A percentile compares a stretch with the other conserved stretches of the same genome.
phyloP scores from a whole-genome alignment of 2,888 invertebrate species.

The Unio delphinus region DNA sequence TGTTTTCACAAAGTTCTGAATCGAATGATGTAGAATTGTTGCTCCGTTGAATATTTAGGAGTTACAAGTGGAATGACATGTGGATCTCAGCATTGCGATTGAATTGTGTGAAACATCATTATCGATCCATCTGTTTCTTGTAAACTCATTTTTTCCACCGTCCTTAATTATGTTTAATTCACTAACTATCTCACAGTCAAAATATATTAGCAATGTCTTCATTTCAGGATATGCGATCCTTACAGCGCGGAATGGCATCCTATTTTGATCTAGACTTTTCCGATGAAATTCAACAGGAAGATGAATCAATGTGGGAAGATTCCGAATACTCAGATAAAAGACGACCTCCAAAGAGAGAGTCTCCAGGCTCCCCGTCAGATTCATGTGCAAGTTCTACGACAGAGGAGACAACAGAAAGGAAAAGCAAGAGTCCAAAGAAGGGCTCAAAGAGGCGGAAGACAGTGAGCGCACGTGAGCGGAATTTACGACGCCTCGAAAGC shows the following conservation, averaged over 20 bases:
- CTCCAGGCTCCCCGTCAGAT: slow-evolving; percentile 64
- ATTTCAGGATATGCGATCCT: slow-evolving; percentile 41
- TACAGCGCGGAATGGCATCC: slow-evolving; percentile 29
- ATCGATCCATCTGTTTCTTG: no score
- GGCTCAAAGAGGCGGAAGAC: slow-evolving; percentile 79
- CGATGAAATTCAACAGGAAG: slow-evolving; percentile 37
- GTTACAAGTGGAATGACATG: no score
- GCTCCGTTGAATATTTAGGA: no score
- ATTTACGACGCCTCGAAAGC: slow-evolving; percentile 88
- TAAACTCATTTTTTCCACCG: no score
- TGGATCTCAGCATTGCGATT: no score
- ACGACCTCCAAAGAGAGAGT: slow-evolving; percentile 47
- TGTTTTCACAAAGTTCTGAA: no score
- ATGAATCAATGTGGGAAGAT: slow-evolving; percentile 50
- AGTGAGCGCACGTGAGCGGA: slow-evolving; percentile 87
- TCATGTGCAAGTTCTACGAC: slow-evolving; percentile 62
- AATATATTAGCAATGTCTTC: neutral
- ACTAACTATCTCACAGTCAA: no score
- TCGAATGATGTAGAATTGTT: no score
- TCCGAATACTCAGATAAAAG: slow-evolving; percentile 38
- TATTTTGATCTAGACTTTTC: slow-evolving; percentile 41
- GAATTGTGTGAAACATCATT: no score
- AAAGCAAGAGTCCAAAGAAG: slow-evolving; percentile 51
- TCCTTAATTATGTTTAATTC: no score
- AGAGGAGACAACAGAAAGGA: slow-evolving; percentile 54